phyloP scores from a whole-genome alignment of 30 jellyfish, hydroid and myxozoan genomes.

The Calvadosia cruxmelitensis region DNA sequence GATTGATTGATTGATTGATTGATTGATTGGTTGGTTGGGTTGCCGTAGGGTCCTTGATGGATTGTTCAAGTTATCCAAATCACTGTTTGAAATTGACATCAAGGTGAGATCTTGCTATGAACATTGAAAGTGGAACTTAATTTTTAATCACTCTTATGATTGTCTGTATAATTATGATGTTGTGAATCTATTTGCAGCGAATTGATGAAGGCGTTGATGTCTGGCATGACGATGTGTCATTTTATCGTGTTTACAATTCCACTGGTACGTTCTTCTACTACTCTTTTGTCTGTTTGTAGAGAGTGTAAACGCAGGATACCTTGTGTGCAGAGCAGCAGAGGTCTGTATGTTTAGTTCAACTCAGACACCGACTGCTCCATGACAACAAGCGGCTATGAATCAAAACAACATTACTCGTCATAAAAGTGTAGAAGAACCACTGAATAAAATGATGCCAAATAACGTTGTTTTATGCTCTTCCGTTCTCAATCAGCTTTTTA shows the following conservation, averaged over 20 bases:
- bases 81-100: conserved; percentile 45
- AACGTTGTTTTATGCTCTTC: too few relatives aligned
- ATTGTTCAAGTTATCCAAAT: conserved; percentile 41
- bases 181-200: conserved; percentile 6
- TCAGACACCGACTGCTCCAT: too few relatives aligned
- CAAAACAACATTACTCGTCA: too few relatives aligned
- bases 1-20: too few relatives aligned
- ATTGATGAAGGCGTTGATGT: conserved; percentile 33
- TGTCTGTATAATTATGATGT: neutral
- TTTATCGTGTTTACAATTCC: conserved; percentile 26
- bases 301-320: too few relatives aligned
- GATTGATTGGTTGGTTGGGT: too few relatives aligned
- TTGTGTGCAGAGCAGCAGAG: too few relatives aligned
- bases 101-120: neutral
- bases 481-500: neutral
- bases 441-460: too few relatives aligned
- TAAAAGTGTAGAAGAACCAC: too few relatives aligned
- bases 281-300: too few relatives aligned
- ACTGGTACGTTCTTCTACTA: conserved; percentile 45
- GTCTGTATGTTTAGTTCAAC: too few relatives aligned
- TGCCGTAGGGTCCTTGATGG: conserved; percentile 57
- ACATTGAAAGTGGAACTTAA: neutral
- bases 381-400: too few relatives aligned
- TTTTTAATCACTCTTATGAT: neutral
- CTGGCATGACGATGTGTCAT: conserved; percentile 54